These are phyloP conservation scores for Euzophera pinguis DNA, from an alignment of 2,888 invertebrate genomes.

Conservation along the genomic window DNA sequence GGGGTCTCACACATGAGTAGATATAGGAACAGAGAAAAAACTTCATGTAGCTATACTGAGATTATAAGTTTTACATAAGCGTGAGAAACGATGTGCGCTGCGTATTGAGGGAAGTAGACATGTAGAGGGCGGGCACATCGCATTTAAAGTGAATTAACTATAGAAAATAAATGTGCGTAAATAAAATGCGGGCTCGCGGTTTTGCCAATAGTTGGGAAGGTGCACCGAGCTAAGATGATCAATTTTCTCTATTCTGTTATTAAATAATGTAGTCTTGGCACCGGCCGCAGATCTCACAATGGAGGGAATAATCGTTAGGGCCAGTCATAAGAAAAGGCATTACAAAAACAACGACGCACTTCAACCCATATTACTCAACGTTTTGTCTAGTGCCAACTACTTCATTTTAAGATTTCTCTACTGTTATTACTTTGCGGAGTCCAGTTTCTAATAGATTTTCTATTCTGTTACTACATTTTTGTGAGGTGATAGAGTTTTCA, in stretches of 20 bases:
- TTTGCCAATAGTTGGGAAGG: too few species aligned
- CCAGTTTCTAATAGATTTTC: constrained; percentile 8
- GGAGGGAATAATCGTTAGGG: constrained; percentile 75
- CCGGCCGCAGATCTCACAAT: constrained; percentile 64
- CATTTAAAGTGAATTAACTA: too few species aligned
- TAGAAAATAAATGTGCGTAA: too few species aligned
- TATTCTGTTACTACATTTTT: neutral
- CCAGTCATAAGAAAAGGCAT: constrained; percentile 71
- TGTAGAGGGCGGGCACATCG: too few species aligned
- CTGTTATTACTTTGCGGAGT: constrained; percentile 16
- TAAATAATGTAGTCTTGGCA: constrained; percentile 56
- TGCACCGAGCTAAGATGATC: too few species aligned
- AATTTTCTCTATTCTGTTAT: too few species aligned
- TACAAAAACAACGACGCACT: constrained; percentile 74
- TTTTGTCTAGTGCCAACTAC: constrained; percentile 61
- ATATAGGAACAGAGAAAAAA: too few species aligned
- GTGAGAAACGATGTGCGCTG: too few species aligned
- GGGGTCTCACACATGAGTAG: constrained; percentile 56
- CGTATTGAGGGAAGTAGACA: too few species aligned
- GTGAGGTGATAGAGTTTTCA: neutral
- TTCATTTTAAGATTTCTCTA: constrained; percentile 41
- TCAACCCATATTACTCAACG: constrained; percentile 62
- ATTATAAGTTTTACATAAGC: too few species aligned
- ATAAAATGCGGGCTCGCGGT: too few species aligned
- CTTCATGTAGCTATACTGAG: too few species aligned